phyloP scores from a whole-genome alignment of 2,113 vertebrate genomes.

The Petroica traversi region DNA sequence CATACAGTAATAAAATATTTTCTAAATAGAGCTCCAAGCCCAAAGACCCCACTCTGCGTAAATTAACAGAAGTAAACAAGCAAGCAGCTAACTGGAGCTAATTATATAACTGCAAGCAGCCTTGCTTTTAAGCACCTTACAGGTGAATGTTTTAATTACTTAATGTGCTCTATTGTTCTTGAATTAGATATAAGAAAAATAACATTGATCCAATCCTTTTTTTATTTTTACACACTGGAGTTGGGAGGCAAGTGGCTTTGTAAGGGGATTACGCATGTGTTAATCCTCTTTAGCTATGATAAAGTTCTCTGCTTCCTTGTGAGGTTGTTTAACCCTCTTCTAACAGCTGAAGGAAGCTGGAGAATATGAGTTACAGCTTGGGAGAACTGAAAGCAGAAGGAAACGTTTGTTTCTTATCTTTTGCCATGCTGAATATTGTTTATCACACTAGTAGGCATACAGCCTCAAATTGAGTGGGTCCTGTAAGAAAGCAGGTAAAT shows the following conservation, averaged over 20 bases:
- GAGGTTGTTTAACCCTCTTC: constrained; percentile 45
- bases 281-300: constrained; percentile 55
- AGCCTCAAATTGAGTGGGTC: not conserved
- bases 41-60: not conserved
- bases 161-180: constrained; percentile 60
- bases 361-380: not conserved
- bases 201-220: constrained; percentile 37
- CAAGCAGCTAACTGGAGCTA: constrained; percentile 23
- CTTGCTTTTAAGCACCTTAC: constrained; percentile 46
- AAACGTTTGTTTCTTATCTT: not conserved
- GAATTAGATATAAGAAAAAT: constrained; percentile 55
- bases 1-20: not conserved
- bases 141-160: constrained; percentile 61
- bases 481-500: not conserved
- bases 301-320: constrained; percentile 44
- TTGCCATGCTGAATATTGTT: not conserved
- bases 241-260: constrained; percentile 56
- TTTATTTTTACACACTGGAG: constrained; percentile 41
- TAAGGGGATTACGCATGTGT: constrained; percentile 1
- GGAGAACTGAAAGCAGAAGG: not conserved
- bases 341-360: not conserved
- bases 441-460: not conserved
- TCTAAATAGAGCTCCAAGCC: constrained; percentile 10
- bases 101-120: constrained; percentile 29
- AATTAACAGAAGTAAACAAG: constrained; percentile 22